Percentiles rank a stretch among this genome's conserved stretches.
These are phyloP conservation scores for Montipora foliosa DNA, from an alignment of 64 coral and sea anemone species.

Conservation along the genomic window DNA sequence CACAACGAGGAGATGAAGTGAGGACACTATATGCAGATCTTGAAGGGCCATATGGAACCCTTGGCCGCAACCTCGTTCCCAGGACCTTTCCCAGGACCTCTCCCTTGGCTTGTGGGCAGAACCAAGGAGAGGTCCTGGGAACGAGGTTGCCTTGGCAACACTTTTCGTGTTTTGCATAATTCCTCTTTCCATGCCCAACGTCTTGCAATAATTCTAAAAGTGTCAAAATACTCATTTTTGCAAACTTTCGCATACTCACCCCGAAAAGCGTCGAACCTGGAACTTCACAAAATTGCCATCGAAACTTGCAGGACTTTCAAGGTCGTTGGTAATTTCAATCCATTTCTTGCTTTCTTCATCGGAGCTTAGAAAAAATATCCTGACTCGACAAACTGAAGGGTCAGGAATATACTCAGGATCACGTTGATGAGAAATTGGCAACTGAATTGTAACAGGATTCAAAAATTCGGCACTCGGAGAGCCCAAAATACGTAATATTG, in stretches of 20 bases:
- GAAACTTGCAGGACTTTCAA: neutral
- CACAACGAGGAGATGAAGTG: too few species aligned
- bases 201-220: too few species aligned
- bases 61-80: too few species aligned
- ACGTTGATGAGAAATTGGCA: neutral
- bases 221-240: too few species aligned
- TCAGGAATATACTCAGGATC: neutral
- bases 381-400: neutral
- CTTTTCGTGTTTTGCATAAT: too few species aligned
- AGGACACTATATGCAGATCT: too few species aligned
- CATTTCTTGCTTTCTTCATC: slow-evolving; percentile 1
- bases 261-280: slow-evolving; percentile 17
- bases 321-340: slow-evolving; percentile 12
- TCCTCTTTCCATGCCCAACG: too few species aligned
- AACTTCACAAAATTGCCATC: neutral
- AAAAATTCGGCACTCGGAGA: neutral
- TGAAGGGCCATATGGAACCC: too few species aligned
- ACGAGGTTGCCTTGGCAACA: too few species aligned
- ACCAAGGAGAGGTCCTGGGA: too few species aligned
- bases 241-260: neutral
- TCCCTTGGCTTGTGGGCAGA: too few species aligned
- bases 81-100: too few species aligned
- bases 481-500: neutral
- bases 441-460: slow-evolving; percentile 6
- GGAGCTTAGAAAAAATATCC: neutral